Conservation (phyloP, 2,113 vertebrate genomes). For the Rhinolophus sinicus region DNA sequence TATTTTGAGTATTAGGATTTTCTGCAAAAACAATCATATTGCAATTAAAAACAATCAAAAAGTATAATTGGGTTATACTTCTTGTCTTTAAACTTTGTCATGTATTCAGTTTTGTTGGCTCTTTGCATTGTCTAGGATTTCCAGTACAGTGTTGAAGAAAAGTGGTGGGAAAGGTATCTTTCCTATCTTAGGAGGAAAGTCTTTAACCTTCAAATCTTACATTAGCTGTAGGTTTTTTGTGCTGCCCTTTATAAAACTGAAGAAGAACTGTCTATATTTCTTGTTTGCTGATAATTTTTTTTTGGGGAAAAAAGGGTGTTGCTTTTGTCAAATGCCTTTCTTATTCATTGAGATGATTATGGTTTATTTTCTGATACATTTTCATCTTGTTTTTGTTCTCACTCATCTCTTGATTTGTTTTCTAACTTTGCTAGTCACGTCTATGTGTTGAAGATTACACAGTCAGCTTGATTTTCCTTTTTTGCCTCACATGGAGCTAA, state of each 20-base stretch:
- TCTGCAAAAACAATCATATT: not conserved
- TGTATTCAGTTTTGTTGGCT: not conserved
- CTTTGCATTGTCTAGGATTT: not conserved
- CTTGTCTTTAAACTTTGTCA: not conserved
- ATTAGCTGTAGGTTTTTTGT: not conserved
- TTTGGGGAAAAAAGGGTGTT: not conserved
- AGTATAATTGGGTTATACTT: not conserved
- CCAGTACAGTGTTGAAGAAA: not conserved
- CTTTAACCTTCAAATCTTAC: not conserved
- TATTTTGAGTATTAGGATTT: constrained; percentile 18
- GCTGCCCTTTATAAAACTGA: not conserved
- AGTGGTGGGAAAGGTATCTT: not conserved
- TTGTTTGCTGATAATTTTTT: not conserved
- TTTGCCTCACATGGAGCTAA: not conserved
- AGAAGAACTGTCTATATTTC: not conserved
- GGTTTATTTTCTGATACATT: constrained; percentile 1
- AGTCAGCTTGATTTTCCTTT: not conserved
- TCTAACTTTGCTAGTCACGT: not conserved
- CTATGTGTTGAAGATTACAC: not conserved
- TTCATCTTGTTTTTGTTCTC: not conserved
- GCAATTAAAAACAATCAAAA: too few species aligned
- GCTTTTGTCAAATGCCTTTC: not conserved
- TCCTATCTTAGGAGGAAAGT: not conserved
- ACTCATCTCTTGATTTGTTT: constrained; percentile 15
- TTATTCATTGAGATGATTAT: not conserved